Conservation (phyloP, 1,140 invertebrate species). For the Bombus waltoni region DNA sequence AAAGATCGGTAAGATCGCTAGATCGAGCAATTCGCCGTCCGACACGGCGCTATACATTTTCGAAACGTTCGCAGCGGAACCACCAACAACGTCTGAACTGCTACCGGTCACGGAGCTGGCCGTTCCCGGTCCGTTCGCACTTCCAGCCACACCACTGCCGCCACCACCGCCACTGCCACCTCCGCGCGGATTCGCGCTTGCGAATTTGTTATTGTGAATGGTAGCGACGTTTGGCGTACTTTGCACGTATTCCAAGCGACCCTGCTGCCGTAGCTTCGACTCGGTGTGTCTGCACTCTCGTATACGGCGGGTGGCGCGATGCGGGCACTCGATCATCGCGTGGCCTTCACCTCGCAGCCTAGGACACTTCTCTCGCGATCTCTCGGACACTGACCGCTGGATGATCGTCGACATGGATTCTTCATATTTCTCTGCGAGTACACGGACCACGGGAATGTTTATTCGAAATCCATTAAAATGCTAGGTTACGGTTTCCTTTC, state of each 20-base stretch:
- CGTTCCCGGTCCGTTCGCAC: slow-evolving; percentile 11
- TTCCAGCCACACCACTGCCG: slow-evolving; percentile 21
- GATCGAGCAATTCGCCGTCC: slow-evolving; percentile 91
- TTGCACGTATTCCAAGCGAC: slow-evolving; percentile 84
- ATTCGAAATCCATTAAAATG: background rate
- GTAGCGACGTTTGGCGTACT: slow-evolving; percentile 85
- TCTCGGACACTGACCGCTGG: slow-evolving; percentile 83
- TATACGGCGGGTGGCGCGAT: slow-evolving; percentile 72
- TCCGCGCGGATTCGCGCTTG: slow-evolving; percentile 73
- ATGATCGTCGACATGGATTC: slow-evolving; percentile 78
- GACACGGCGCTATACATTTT: slow-evolving; percentile 91
- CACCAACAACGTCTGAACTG: slow-evolving; percentile 70
- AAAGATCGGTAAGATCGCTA: slow-evolving; percentile 94
- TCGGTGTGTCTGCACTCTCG: slow-evolving; percentile 77
- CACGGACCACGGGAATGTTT: background rate
- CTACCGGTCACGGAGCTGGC: slow-evolving; percentile 62
- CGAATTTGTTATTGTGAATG: slow-evolving; percentile 79
- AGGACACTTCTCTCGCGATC: slow-evolving; percentile 77
- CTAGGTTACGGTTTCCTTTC: background rate
- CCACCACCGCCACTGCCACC: slow-evolving; percentile 54
- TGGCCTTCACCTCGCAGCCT: slow-evolving; percentile 63
- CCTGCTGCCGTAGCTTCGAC: slow-evolving; percentile 81
- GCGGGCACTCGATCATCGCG: slow-evolving; percentile 75
- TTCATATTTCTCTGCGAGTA: slow-evolving; percentile 76
- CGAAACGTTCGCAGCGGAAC: slow-evolving; percentile 78